Percentiles rank a stretch among this genome's conserved stretches.
Conservation (phyloP, 2,113 vertebrate species). For the Ciconia maguari region DNA sequence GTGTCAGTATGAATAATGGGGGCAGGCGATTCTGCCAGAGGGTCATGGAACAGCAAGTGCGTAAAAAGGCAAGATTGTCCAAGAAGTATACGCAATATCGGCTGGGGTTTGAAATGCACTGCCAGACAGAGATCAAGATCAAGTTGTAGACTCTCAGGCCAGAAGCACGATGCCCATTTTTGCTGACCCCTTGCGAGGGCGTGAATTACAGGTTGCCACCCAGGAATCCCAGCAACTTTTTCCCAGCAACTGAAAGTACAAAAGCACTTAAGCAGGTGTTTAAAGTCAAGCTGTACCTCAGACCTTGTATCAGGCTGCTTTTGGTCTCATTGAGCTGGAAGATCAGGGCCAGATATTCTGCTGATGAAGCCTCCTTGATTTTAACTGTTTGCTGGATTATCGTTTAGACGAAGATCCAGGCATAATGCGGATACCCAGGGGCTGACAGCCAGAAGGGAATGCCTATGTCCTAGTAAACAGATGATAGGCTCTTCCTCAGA, state of each 20-base stretch:
- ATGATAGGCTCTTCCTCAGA: background rate
- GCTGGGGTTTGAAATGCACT: background rate
- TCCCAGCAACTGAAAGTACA: background rate
- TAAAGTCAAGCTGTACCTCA: background rate
- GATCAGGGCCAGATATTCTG: background rate
- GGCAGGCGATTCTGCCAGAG: constrained; percentile 42
- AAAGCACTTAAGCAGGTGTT: constrained; percentile 2
- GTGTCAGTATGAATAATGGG: constrained; percentile 70
- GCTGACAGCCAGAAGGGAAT: background rate
- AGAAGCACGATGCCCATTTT: background rate
- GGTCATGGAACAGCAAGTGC: constrained; percentile 62
- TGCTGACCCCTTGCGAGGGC: background rate
- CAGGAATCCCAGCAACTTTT: background rate
- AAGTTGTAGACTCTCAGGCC: background rate
- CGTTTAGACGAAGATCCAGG: background rate
- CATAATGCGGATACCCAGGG: background rate
- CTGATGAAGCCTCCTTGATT: background rate
- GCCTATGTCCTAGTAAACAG: background rate
- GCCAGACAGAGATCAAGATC: background rate
- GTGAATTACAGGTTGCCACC: background rate
- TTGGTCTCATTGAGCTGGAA: background rate
- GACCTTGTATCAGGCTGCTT: background rate
- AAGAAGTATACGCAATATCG: background rate
- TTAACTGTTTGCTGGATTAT: background rate
- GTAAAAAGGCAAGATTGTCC: constrained; percentile 1